phyloP scores from a whole-genome alignment of 2,888 invertebrate species.

The Hoplodrina blanda region DNA sequence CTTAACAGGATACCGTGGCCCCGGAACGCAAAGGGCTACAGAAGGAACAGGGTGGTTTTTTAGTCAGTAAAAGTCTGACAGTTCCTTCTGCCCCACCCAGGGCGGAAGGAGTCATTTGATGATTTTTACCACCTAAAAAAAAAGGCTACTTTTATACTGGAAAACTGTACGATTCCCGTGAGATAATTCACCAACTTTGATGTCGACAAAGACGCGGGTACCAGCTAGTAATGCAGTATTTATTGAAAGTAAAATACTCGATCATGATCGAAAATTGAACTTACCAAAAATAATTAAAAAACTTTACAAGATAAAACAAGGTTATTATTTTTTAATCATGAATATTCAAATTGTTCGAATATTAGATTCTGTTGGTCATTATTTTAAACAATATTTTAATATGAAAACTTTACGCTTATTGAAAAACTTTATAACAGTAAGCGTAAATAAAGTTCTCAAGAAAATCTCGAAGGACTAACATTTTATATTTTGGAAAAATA shows the following conservation, averaged over 20 bases:
- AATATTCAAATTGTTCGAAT: background rate
- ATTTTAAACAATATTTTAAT: background rate
- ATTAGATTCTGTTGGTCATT: background rate
- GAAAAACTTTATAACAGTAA: constrained; percentile 37
- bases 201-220: too few species aligned
- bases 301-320: background rate
- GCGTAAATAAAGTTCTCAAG: constrained; percentile 16
- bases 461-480: constrained; percentile 10
- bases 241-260: background rate
- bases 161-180: too few species aligned
- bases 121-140: too few species aligned
- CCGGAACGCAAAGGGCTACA: too few species aligned
- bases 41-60: too few species aligned
- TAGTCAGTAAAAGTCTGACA: too few species aligned
- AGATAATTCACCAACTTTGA: too few species aligned
- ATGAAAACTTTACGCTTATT: constrained; percentile 23
- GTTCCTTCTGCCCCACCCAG: too few species aligned
- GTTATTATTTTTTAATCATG: background rate
- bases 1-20: too few species aligned
- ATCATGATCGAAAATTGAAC: background rate
- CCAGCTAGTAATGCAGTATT: too few species aligned
- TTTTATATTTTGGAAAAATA: constrained; percentile 29
- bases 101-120: too few species aligned
- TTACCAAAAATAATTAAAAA: constrained; percentile 2
- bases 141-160: too few species aligned